A percentile compares a stretch with the other conserved stretches of the same genome.
Conservation (phyloP, 1,140 invertebrate species). For the Chironomus tepperi region DNA sequence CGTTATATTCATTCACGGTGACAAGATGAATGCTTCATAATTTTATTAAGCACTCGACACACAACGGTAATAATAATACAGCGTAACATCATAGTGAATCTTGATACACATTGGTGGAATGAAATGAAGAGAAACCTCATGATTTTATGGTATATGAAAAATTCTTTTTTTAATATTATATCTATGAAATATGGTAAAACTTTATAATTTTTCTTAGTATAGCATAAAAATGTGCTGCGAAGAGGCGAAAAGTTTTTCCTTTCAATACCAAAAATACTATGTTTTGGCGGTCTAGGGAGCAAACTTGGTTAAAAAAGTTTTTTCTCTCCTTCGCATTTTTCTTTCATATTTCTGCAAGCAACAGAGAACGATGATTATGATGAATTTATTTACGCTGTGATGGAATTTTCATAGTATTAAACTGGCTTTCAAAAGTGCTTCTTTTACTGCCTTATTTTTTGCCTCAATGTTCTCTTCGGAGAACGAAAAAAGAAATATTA, state of each 20-base stretch:
- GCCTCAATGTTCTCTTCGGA: background rate
- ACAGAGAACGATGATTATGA: background rate
- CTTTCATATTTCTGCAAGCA: background rate
- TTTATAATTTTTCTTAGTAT: background rate
- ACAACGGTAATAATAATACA: too few relatives aligned
- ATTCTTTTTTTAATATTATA: too few relatives aligned
- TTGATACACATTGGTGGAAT: too few relatives aligned
- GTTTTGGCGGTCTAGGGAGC: background rate
- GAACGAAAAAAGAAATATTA: background rate
- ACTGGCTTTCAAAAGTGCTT: background rate
- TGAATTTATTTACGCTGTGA: constrained; percentile 8
- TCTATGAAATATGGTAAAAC: too few relatives aligned
- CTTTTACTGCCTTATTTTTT: background rate
- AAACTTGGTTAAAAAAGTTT: background rate
- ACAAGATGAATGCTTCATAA: constrained; percentile 14
- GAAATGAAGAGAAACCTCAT: too few relatives aligned
- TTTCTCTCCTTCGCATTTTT: background rate
- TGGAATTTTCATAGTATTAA: background rate
- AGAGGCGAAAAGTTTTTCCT: background rate
- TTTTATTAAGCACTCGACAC: background rate
- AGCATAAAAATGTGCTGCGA: background rate
- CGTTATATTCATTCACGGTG: background rate
- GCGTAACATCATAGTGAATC: too few relatives aligned
- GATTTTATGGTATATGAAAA: too few relatives aligned
- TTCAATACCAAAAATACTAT: background rate